These are phyloP conservation scores for Apistogramma diplotaenia DNA, from an alignment of 2,113 vertebrate genomes.

Conservation along the genomic window DNA sequence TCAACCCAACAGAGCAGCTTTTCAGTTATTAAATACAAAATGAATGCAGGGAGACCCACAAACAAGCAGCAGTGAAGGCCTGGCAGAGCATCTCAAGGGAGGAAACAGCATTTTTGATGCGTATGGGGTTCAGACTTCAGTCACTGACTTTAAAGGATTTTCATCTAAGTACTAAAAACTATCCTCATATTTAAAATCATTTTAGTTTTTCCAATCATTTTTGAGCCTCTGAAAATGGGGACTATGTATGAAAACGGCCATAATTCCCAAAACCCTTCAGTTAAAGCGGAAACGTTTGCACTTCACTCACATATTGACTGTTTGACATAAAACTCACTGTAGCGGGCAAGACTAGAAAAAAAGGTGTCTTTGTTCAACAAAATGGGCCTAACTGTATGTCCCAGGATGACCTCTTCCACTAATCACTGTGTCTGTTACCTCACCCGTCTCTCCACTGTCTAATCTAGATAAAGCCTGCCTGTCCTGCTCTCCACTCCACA, in stretches of 20 bases:
- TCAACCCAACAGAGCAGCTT: neutral
- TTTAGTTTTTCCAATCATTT: neutral
- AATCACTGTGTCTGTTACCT: neutral
- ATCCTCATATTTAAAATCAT: neutral
- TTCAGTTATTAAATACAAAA: neutral
- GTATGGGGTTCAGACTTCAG: neutral
- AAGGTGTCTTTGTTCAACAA: neutral
- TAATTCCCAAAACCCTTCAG: neutral
- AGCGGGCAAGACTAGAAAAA: neutral
- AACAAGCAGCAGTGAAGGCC: neutral
- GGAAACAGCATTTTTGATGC: neutral
- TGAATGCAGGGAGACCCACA: neutral
- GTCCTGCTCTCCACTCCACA: neutral
- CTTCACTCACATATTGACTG: neutral
- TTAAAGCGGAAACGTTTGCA: neutral
- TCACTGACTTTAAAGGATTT: neutral
- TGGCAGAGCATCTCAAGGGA: neutral
- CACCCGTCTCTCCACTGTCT: neutral
- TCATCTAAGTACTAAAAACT: neutral
- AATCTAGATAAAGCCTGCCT: constrained; percentile 4
- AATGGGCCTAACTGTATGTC: neutral
- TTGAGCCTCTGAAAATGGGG: neutral
- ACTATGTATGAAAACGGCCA: too few relatives aligned
- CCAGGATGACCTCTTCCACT: neutral
- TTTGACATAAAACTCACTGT: neutral